Conservation (phyloP, 2,888 invertebrate genomes). For the Agrochola litura region DNA sequence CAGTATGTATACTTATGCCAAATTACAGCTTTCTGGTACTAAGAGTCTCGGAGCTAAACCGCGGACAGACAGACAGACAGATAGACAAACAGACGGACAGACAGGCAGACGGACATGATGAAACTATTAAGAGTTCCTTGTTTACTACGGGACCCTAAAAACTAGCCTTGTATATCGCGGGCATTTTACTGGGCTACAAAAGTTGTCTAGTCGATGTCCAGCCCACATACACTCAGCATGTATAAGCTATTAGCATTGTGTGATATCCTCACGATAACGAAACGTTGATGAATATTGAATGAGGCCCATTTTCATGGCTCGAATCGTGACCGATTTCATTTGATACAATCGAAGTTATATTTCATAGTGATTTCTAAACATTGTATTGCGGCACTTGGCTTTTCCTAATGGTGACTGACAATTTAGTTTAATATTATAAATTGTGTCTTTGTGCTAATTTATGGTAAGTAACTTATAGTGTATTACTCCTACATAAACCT, state of each 20-base stretch:
- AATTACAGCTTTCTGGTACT: too few species aligned
- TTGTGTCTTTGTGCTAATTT: not conserved
- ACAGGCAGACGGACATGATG: too few species aligned
- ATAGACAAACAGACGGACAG: too few species aligned
- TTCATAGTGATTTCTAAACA: constrained; percentile 38
- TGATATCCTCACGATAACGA: constrained; percentile 46
- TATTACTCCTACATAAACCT: not conserved
- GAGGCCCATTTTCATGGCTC: constrained; percentile 38
- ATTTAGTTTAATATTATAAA: not conserved
- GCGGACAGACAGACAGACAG: too few species aligned
- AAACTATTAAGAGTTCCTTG: too few species aligned
- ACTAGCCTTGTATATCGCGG: not conserved
- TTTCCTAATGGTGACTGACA: not conserved
- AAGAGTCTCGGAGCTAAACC: too few species aligned
- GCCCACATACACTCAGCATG: constrained; percentile 26
- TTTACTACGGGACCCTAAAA: too few species aligned
- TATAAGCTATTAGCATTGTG: constrained; percentile 36
- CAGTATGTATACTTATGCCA: too few species aligned
- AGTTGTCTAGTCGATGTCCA: constrained; percentile 15
- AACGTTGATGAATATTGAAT: constrained; percentile 53
- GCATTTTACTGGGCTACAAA: not conserved
- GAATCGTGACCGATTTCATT: constrained; percentile 49
- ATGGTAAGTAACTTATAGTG: constrained; percentile 12
- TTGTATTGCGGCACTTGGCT: not conserved
- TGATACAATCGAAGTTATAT: constrained; percentile 25